Base-by-base conservation (phyloP, 2,888 invertebrate species). In the Nymphalis polychloros region DNA sequence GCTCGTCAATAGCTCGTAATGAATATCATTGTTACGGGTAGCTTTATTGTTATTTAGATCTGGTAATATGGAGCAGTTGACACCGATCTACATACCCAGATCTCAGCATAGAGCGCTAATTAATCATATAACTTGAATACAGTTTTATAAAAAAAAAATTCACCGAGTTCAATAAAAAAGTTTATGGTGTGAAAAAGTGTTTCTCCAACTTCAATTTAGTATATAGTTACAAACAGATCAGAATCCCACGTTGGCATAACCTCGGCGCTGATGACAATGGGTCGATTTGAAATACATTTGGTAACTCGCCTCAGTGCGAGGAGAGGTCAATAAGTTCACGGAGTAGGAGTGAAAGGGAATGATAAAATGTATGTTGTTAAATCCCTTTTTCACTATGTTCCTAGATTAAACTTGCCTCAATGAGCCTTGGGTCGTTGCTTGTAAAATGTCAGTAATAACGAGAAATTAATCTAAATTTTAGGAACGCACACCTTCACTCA, bases 81-180 rank as follows among this genome's bases (percentile, higher is more conserved):
- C 53, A 80, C 74, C 80, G 87, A 84, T 87, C 89, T 84, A 86
- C 83, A 88, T 89, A 89, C 84, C 85, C 80, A 86, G 84, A 86
- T 88, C 82, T 79, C 76, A 76, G 72, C 71, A 75, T 76, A 78
- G 76, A 78, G 78, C 77, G 74, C 74, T 57, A 16, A 46, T 52
- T 23, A 19, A 31, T n/a, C n/a, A n/a, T n/a, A n/a, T n/a, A n/a
- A n/a, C n/a, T n/a, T n/a, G n/a, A n/a, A n/a, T n/a, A n/a, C n/a
- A n/a, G n/a, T n/a, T 48, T 17, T 48, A 48, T 23, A 23, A 23
- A 23, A 23, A 23, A 23, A 23, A 1, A 23, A n/a, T 3, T 13
- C 41, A 41, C 13, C 41, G 10, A 41, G 41, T 41, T 13, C 41
- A 13, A 6, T 31, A 31, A 31, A 31, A 31, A 31, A 31, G 27